Conservation (phyloP, 2,888 invertebrate genomes). For the Ormyrus pomaceus region DNA sequence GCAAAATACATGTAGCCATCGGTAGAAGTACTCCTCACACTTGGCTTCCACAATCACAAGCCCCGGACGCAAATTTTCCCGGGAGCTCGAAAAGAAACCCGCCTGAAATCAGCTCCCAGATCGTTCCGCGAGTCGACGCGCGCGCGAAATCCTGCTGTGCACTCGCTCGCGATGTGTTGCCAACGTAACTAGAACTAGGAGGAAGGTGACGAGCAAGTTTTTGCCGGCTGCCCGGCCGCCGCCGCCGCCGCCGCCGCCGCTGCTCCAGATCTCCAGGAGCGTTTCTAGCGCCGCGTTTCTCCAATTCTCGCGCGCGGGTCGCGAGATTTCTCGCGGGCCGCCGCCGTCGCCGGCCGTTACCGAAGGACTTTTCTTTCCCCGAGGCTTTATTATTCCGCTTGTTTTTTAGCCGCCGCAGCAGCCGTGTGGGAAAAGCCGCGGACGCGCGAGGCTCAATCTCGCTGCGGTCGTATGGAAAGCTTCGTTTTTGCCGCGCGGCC, state of each 20-base stretch:
- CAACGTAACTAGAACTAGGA: conserved; percentile 56
- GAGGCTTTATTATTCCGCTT: not conserved
- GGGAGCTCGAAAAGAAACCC: too few species aligned
- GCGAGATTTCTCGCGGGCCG: not conserved
- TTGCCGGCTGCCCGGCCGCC: conserved; percentile 30
- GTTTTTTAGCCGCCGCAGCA: not conserved
- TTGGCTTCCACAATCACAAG: too few species aligned
- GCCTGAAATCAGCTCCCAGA: too few species aligned
- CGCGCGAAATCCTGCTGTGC: conserved; percentile 19
- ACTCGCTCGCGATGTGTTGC: not conserved
- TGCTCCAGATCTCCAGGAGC: conserved; percentile 57
- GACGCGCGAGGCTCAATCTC: too few species aligned
- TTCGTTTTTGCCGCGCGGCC: too few species aligned
- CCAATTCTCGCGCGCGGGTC: conserved; percentile 3
- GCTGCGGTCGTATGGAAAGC: too few species aligned
- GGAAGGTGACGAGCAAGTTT: conserved; percentile 60
- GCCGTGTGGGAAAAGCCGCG: too few species aligned
- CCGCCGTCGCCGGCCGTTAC: conserved; percentile 21
- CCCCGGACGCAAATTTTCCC: too few species aligned
- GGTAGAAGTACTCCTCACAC: too few species aligned
- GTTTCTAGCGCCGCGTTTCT: conserved; percentile 34
- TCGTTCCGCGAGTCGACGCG: too few species aligned
- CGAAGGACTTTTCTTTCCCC: conserved; percentile 21
- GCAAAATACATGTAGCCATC: too few species aligned
- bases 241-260: not conserved